These are phyloP conservation scores for Melanotaenia parkinsoni DNA, from an alignment of 2,797 vertebrate genomes.

Conservation along the genomic window DNA sequence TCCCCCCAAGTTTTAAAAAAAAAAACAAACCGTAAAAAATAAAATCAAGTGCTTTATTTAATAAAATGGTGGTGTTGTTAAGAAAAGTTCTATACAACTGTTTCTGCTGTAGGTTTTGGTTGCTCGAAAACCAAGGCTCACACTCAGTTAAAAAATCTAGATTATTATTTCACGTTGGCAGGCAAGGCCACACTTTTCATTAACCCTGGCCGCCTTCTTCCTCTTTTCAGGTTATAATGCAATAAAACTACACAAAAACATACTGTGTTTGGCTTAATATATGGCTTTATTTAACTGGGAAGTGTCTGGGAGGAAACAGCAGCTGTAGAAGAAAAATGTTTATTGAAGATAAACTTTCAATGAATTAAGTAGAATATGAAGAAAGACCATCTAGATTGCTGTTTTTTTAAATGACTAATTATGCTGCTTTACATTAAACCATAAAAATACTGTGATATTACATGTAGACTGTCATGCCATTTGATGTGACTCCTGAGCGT, in stretches of 20 bases:
- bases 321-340: background rate
- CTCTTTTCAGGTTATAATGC: slow-evolving; percentile 16
- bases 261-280: slow-evolving; percentile 12
- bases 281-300: background rate
- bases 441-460: background rate
- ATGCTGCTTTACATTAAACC: background rate
- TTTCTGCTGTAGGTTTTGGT: background rate
- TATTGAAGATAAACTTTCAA: background rate
- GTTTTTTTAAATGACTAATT: background rate
- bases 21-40: background rate
- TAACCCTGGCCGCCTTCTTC: slow-evolving; percentile 2
- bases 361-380: background rate
- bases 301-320: background rate
- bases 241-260: background rate
- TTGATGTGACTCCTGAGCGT: slow-evolving; percentile 25
- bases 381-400: background rate
- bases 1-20: background rate
- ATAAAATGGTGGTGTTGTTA: background rate
- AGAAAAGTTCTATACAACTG: background rate
- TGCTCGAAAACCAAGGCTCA: slow-evolving; percentile 3
- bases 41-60: background rate
- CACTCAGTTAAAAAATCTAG: slow-evolving; percentile 3
- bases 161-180: slow-evolving; percentile 2
- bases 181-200: slow-evolving; percentile 1
- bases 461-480: background rate